Conservation (phyloP, 1,140 invertebrate species). For the Leptinotarsa lineolata region DNA sequence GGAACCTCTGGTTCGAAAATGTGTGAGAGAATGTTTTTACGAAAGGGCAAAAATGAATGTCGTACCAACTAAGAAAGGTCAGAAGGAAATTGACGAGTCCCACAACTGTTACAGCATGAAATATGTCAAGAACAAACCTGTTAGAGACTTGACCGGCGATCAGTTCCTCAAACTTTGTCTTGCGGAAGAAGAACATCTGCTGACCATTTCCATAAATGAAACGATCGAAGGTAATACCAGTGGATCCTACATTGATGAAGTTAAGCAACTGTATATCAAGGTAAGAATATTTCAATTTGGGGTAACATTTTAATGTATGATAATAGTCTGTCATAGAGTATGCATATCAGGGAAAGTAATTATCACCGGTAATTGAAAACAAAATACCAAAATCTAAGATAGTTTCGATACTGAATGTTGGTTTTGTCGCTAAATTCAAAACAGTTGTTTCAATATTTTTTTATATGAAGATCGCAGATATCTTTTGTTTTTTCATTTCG, state of each 20-base stretch:
- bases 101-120: slow-evolving; percentile 89
- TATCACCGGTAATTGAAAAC: too few species aligned
- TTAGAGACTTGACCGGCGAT: slow-evolving; percentile 85
- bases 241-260: slow-evolving; percentile 84
- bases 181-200: slow-evolving; percentile 85
- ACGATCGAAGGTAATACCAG: slow-evolving; percentile 78
- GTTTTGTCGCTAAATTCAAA: too few species aligned
- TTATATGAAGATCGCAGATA: too few species aligned
- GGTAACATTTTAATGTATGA: too few species aligned
- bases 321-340: too few species aligned
- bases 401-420: too few species aligned
- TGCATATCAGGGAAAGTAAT: too few species aligned
- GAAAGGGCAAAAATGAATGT: slow-evolving; percentile 86
- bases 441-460: too few species aligned
- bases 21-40: slow-evolving; percentile 86
- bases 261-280: slow-evolving; percentile 81
- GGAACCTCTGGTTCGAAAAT: slow-evolving; percentile 87
- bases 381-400: too few species aligned
- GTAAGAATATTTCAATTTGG: not conserved
- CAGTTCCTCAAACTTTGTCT: slow-evolving; percentile 85
- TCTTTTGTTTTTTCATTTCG: too few species aligned
- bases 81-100: slow-evolving; percentile 93
- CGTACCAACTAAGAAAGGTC: slow-evolving; percentile 85
- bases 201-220: slow-evolving; percentile 75
- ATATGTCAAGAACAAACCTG: slow-evolving; percentile 94